Conservation (phyloP, 2,797 vertebrate genomes). For the Anguilla anguilla region DNA sequence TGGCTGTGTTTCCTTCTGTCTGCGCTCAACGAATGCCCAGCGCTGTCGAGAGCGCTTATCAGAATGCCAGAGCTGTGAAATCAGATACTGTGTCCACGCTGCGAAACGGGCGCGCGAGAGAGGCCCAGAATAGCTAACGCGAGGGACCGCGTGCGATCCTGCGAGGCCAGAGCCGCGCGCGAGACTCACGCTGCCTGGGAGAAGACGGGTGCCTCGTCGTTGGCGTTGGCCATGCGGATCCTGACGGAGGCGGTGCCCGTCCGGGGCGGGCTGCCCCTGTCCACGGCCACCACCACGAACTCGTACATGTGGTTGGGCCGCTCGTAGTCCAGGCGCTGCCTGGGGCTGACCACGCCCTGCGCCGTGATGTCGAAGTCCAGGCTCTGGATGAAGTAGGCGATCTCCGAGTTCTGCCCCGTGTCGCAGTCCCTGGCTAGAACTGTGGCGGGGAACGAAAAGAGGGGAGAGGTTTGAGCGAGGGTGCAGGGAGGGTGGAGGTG, state of each 20-base stretch:
- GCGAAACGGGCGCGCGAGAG: background rate
- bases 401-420: slow-evolving; percentile 80
- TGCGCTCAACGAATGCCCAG: slow-evolving; percentile 43
- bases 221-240: slow-evolving; percentile 79
- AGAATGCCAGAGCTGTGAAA: background rate
- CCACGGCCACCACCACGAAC: slow-evolving; percentile 85
- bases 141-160: background rate
- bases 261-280: slow-evolving; percentile 77
- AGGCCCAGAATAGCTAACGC: background rate
- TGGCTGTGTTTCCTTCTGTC: slow-evolving; percentile 41
- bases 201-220: slow-evolving; percentile 85
- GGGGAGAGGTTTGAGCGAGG: background rate
- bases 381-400: slow-evolving; percentile 82
- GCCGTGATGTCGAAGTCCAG: slow-evolving; percentile 80
- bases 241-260: slow-evolving; percentile 85
- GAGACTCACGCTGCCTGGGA: slow-evolving; percentile 80
- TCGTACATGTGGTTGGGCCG: slow-evolving; percentile 85
- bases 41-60: background rate
- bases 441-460: slow-evolving; percentile 34
- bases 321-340: slow-evolving; percentile 81
- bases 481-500: slow-evolving; percentile 20
- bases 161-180: background rate
- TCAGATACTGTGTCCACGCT: background rate
- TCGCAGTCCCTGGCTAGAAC: slow-evolving; percentile 86
- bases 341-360: slow-evolving; percentile 79